Conservation (phyloP, 2,888 invertebrate species). For the Dasysyrphus albostriatus region DNA sequence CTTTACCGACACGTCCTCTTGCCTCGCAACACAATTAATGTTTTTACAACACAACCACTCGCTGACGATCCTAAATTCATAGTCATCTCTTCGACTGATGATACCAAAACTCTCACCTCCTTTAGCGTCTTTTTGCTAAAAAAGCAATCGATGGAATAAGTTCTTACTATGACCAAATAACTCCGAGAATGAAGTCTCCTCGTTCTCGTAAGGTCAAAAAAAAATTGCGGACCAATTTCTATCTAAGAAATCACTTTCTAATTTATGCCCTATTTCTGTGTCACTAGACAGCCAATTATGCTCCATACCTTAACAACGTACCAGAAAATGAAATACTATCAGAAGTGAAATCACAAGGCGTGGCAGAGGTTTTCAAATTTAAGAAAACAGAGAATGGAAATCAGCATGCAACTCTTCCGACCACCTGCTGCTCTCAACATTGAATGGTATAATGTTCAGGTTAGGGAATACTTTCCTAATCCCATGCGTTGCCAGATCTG, state of each 20-base stretch:
- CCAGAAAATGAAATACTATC: conserved; percentile 1
- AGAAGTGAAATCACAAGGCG: conserved; percentile 4
- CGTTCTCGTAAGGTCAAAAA: conserved; percentile 1
- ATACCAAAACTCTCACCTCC: conserved; percentile 3
- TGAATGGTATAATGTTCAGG: conserved; percentile 52
- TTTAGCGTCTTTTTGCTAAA: conserved; percentile 10
- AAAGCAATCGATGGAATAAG: conserved; percentile 3
- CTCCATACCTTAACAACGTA: conserved; percentile 19
- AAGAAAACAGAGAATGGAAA: conserved; percentile 29
- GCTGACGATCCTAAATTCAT: conserved; percentile 15
- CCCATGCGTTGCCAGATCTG: conserved; percentile 61
- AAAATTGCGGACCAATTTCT: not conserved
- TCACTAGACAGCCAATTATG: conserved; percentile 16
- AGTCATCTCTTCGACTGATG: not conserved
- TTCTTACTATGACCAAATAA: conserved; percentile 11
- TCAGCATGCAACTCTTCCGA: conserved; percentile 23
- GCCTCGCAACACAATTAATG: too few relatives aligned
- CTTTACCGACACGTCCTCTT: too few relatives aligned
- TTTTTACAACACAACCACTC: not conserved
- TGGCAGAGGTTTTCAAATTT: conserved; percentile 10
- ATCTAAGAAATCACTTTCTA: conserved; percentile 12
- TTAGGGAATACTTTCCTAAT: conserved; percentile 52
- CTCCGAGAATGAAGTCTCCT: conserved; percentile 3
- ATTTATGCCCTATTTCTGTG: conserved; percentile 16
- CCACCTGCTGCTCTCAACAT: conserved; percentile 31